Evolutionary conservation across 2,113 vertebrate genomes (phyloP).

Genomic region (Odontophorus gujanensis): DNA sequence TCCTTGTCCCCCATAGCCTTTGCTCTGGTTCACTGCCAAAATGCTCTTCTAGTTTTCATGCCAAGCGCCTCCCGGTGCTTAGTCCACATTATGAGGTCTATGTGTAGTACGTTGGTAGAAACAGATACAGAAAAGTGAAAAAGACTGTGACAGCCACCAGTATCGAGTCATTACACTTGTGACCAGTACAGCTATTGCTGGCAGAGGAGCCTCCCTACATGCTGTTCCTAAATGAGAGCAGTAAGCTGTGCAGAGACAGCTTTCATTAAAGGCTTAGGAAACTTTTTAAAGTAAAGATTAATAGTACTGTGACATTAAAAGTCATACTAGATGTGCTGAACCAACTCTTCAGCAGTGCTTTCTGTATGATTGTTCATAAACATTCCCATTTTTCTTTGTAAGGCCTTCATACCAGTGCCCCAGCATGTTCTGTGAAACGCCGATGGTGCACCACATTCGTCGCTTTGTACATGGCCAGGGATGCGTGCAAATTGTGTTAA

Average conservation of each 20-base stretch:
- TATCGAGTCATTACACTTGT: background rate
- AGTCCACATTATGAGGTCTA: background rate
- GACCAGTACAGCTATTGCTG: background rate
- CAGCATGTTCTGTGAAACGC: slow-evolving; percentile 96
- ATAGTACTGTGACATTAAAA: background rate
- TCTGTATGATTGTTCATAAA: background rate
- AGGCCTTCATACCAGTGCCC: slow-evolving; percentile 98
- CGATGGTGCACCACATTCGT: slow-evolving; percentile 97
- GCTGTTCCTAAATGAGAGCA: background rate
- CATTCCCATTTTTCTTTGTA: slow-evolving; percentile 2
- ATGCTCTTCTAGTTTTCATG: background rate
- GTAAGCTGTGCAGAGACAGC: background rate
- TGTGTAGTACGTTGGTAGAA: background rate
- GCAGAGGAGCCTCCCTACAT: accelerated
- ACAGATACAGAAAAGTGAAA: background rate
- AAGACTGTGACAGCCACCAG: background rate
- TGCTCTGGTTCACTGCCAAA: background rate
- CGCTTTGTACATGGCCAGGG: slow-evolving; percentile 96
- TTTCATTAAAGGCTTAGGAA: background rate
- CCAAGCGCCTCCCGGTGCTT: background rate
- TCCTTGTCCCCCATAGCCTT: background rate
- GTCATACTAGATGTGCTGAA: background rate
- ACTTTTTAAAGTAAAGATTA: background rate
- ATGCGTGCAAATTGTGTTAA: slow-evolving; percentile 97
- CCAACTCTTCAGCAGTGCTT: background rate